Evolutionary conservation across 2,113 vertebrate genomes (phyloP), one percentile per base, ranked within the genome.

Genomic region (Cryptoleucopteryx plumbea): DNA sequence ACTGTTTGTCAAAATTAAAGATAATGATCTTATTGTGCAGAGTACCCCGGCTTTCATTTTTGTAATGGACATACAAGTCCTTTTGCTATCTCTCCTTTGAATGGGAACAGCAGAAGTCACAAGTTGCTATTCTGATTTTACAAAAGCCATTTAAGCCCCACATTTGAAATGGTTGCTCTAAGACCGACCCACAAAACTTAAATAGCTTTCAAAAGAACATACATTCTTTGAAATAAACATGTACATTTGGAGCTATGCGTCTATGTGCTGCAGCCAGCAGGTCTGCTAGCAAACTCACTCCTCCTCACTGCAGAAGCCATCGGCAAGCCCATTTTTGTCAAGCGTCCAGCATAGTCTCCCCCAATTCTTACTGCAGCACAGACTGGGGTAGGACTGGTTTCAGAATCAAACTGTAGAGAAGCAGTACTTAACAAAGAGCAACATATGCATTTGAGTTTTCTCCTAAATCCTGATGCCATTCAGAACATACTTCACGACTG

Each of bases 1-100:
- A 25, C 52, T 68, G 38, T 68, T 25, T 66, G 75, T 56, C 80
- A 68, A 25, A 58, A 96, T 88, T 94, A 96, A 97, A 96, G 68
- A 36, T 21, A 21, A 79, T 6, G 10, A 29, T 88, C 52, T 56
- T 9, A 23, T 3, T 36, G 90, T 84, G 80, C 77, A 81, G 82
- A 55, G 40, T 11, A 26, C 34, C 3, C 38, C 23, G 75, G 9
- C 52, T 68, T 45, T 62, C 13, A 0, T 48, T 40, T 62, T 9
- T 52, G 9, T 21, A 58, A 43, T 42, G 38, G 11, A 9, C 70
- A 26, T 2, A 5, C 20, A 6, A 16, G 2, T 31, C 59, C 36
- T 25, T n/a, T 6, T 26, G 26, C 45, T 16, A 0, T 7, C 47
- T 29, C 21, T 13, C 75, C 63, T 66, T 11, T 16, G 52, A 36